phyloP scores from a whole-genome alignment of 2,797 vertebrate genomes.

The Characodon lateralis region DNA sequence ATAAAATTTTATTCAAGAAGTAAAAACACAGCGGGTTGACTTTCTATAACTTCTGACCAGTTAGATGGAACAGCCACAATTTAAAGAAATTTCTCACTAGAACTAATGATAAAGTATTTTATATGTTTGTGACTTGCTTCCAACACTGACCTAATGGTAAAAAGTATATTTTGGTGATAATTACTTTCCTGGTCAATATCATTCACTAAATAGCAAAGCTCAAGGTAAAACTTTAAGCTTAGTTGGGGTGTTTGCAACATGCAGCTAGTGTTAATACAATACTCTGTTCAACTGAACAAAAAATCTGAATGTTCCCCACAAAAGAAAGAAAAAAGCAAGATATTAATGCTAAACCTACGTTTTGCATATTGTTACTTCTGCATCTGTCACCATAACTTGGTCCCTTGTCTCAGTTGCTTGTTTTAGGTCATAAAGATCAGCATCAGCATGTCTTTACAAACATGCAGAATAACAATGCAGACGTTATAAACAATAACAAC shows the following conservation, averaged over 20 bases:
- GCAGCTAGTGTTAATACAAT: background rate
- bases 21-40: background rate
- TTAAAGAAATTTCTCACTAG: background rate
- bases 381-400: background rate
- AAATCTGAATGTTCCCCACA: background rate
- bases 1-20: no score
- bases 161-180: background rate
- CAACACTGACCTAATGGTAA: background rate
- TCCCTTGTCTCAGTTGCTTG: background rate
- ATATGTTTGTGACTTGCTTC: background rate
- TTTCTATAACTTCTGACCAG: background rate
- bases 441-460: constrained; percentile 24
- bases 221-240: background rate
- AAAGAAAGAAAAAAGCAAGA: background rate
- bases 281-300: background rate
- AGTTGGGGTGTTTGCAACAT: background rate
- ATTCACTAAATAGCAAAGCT: background rate
- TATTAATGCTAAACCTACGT: background rate
- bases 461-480: constrained; percentile 16
- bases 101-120: background rate
- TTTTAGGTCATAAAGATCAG: background rate
- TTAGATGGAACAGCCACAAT: background rate
- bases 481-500: constrained; percentile 6
- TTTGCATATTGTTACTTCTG: background rate
- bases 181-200: background rate